Conservation (phyloP, 2,113 vertebrate species). For the Plestiodon gilberti region DNA sequence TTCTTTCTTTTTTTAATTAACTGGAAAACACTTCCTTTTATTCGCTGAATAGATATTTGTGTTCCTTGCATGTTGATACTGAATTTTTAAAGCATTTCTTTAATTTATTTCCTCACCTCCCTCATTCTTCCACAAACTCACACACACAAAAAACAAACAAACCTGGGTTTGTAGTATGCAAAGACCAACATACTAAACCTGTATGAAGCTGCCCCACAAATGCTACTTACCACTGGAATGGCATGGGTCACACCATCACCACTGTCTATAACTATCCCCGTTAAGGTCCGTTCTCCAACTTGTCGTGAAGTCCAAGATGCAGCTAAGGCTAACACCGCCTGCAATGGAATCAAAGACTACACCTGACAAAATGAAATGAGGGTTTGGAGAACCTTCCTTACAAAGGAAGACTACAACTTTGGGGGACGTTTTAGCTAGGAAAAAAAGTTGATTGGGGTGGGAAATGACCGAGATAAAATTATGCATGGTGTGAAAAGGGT, state of each 20-base stretch:
- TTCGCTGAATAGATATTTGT: neutral
- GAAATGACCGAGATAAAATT: no score
- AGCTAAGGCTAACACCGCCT: constrained; percentile 88
- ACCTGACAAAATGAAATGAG: no score
- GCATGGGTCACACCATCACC: constrained; percentile 90
- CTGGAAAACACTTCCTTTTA: neutral
- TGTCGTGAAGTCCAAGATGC: constrained; percentile 90
- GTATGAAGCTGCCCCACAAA: no score
- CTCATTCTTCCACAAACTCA: neutral
- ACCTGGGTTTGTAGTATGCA: neutral
- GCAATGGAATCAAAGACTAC: neutral
- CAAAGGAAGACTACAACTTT: no score
- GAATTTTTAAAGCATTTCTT: neutral
- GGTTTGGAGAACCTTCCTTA: no score
- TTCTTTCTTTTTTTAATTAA: neutral
- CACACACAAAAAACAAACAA: no score
- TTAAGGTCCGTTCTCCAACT: constrained; percentile 86
- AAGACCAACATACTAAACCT: neutral
- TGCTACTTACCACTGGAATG: constrained; percentile 85
- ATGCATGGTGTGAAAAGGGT: no score
- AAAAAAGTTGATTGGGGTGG: no score
- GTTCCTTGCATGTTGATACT: neutral
- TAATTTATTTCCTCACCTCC: neutral
- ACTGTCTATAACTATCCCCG: constrained; percentile 86
- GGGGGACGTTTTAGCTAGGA: no score